A percentile compares a stretch with the other conserved stretches of the same genome.
Conservation (phyloP, 2,113 vertebrate genomes). For the Nothocercus julius region DNA sequence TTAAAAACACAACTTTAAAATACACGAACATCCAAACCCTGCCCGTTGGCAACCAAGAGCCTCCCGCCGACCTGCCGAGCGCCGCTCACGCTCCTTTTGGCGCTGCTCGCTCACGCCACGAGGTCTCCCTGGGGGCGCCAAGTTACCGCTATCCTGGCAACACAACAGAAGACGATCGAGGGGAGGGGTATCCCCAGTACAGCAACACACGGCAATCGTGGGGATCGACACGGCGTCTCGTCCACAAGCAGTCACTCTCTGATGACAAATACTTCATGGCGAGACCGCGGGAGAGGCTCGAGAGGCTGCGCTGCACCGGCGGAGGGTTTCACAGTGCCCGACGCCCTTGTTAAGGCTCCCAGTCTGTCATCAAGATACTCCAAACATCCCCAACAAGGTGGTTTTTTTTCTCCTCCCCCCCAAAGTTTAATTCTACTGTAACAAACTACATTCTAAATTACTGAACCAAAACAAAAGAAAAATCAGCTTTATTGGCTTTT, state of each 20-base stretch:
- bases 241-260: background rate
- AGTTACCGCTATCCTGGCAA: background rate
- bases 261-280: background rate
- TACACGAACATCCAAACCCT: background rate
- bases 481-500: conserved; percentile 38
- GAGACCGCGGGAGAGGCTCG: background rate
- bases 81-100: too few relatives aligned
- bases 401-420: background rate
- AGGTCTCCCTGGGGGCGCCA: too few relatives aligned
- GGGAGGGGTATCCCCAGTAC: background rate
- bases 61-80: too few relatives aligned
- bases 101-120: too few relatives aligned
- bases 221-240: background rate
- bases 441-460: conserved; percentile 60
- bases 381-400: background rate
- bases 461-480: background rate
- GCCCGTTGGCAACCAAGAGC: background rate
- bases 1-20: conserved; percentile 14
- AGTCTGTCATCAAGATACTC: background rate
- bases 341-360: background rate
- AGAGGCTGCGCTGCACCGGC: accelerated
- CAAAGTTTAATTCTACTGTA: conserved; percentile 51
- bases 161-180: background rate
- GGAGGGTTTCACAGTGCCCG: too few relatives aligned
- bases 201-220: conserved; percentile 6